Evolutionary conservation across 2,797 vertebrate species (phyloP).

Genomic region (Anas acuta): DNA sequence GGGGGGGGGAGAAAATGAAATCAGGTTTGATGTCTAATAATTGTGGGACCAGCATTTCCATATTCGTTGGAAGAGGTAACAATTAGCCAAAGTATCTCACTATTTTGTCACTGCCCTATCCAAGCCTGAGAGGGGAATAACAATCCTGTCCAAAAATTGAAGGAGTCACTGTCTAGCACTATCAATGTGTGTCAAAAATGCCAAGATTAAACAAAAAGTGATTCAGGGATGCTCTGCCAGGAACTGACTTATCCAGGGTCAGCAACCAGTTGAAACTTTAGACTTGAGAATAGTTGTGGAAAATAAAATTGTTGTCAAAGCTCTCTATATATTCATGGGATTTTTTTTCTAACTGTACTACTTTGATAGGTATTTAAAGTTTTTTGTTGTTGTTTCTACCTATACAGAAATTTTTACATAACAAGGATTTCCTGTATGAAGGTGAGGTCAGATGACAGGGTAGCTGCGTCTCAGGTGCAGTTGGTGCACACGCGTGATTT

Average conservation of each 20-base stretch:
- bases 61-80: neutral
- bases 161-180: neutral
- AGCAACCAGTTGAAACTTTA: neutral
- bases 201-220: neutral
- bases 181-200: neutral
- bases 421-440: neutral
- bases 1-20: neutral
- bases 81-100: neutral
- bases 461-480: neutral
- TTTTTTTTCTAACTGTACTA: neutral
- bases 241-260: neutral
- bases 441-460: neutral
- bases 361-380: neutral
- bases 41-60: neutral
- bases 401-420: too few relatives aligned
- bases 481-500: accelerated
- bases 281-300: neutral
- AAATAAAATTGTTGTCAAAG: neutral
- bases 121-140: neutral
- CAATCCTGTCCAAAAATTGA: neutral
- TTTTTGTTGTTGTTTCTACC: too few relatives aligned
- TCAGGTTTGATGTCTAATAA: neutral
- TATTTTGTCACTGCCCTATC: neutral
- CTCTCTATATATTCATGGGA: neutral
- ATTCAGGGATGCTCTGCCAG: neutral